phyloP scores from a whole-genome alignment of 37 sponge, comb jelly and placozoan genomes.

The Theonella swinhoei region DNA sequence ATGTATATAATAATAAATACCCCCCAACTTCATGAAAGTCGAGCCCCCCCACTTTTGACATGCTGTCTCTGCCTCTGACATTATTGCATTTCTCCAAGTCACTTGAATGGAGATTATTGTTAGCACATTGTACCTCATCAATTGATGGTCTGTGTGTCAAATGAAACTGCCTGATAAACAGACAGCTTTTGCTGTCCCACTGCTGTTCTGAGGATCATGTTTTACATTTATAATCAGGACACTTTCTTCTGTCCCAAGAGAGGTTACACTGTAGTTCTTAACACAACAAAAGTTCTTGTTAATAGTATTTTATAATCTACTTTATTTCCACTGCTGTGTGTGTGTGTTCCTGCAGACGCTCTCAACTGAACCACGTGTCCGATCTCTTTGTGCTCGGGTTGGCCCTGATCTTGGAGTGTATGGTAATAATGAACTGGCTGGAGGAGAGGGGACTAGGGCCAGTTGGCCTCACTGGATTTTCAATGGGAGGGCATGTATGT shows the following conservation, averaged over 20 bases:
- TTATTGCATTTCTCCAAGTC: too few relatives aligned
- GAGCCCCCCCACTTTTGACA: not conserved
- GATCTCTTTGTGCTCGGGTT: slow-evolving; percentile 92
- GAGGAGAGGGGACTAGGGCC: slow-evolving; percentile 74
- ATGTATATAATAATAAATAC: too few relatives aligned
- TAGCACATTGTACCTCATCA: too few relatives aligned
- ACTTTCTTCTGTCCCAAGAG: too few relatives aligned
- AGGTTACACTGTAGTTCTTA: too few relatives aligned
- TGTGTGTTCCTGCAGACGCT: slow-evolving; percentile 48
- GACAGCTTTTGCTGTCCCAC: not conserved
- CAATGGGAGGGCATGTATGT: slow-evolving; percentile 96
- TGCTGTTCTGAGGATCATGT: not conserved
- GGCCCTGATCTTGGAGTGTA: slow-evolving; percentile 76
- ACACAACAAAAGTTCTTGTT: too few relatives aligned
- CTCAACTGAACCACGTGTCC: slow-evolving; percentile 82
- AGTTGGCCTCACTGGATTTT: slow-evolving; percentile 88
- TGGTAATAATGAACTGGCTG: slow-evolving; percentile 69
- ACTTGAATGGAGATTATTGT: too few relatives aligned
- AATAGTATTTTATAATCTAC: too few relatives aligned
- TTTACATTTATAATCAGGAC: too few relatives aligned
- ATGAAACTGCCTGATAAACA: not conserved
- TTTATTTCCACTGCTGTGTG: not conserved
- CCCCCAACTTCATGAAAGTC: too few relatives aligned
- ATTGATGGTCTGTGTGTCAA: not conserved
- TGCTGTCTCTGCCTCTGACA: too few relatives aligned